Conservation (phyloP, 2,797 vertebrate genomes). For the Trachops cirrhosus region DNA sequence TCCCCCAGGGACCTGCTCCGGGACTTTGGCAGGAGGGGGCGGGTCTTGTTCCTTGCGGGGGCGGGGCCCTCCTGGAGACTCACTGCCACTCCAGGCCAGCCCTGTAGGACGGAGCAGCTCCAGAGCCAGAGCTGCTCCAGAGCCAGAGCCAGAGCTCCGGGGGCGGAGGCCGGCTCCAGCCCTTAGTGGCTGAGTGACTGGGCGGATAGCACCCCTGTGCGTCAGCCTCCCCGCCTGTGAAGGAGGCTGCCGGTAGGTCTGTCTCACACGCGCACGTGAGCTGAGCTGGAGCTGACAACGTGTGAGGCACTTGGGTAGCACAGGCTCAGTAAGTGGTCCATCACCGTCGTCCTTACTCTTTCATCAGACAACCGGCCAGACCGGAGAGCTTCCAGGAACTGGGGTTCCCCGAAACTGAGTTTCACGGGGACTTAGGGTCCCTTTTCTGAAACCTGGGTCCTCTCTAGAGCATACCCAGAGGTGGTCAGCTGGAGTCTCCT, state of each 20-base stretch:
- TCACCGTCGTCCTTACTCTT: neutral
- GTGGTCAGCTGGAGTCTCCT: neutral
- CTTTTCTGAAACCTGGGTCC: neutral
- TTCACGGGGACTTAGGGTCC: neutral
- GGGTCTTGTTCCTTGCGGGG: neutral
- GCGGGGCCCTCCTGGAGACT: neutral
- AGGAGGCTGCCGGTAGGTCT: neutral
- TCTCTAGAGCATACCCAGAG: neutral
- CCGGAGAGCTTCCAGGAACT: neutral
- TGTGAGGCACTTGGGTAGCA: rapidly evolving
- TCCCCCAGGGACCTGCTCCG: rapidly evolving
- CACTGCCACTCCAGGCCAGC: rapidly evolving
- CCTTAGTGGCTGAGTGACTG: neutral
- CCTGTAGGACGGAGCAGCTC: neutral
- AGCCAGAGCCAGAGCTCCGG: rapidly evolving
- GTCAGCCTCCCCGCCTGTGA: neutral
- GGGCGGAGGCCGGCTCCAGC: neutral
- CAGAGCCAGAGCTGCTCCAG: neutral
- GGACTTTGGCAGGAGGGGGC: too few relatives aligned
- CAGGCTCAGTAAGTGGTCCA: neutral
- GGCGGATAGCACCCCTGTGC: neutral
- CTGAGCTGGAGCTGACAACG: neutral
- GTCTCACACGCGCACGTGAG: rapidly evolving
- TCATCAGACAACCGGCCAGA: neutral
- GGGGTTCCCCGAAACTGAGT: neutral